phyloP scores from a whole-genome alignment of 2,888 invertebrate species.

The Drosophila meridiana region DNA sequence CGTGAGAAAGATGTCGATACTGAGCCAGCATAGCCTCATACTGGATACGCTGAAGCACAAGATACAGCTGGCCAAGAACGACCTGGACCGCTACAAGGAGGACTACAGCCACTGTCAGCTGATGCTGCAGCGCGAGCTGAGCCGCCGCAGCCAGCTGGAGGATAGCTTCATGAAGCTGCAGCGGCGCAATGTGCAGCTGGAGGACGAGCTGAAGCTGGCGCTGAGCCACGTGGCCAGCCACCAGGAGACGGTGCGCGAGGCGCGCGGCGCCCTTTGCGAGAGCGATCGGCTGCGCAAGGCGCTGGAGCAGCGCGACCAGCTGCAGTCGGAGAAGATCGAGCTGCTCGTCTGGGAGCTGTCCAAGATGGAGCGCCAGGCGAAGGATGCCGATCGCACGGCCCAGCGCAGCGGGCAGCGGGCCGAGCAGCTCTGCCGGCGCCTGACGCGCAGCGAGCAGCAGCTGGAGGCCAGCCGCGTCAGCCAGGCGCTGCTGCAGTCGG shows the following conservation, averaged over 20 bases:
- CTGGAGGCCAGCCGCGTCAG: constrained; percentile 18
- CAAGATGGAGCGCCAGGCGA: not conserved
- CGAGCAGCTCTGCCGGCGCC: constrained; percentile 5
- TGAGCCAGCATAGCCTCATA: constrained; percentile 6
- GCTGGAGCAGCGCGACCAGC: constrained; percentile 21
- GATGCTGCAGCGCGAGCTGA: constrained; percentile 1
- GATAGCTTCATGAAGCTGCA: constrained; percentile 9
- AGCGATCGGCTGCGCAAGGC: constrained; percentile 7
- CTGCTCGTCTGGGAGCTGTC: constrained; percentile 20
- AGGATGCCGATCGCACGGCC: constrained; percentile 29
- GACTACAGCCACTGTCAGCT: constrained; percentile 16
- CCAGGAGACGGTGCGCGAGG: constrained; percentile 9
- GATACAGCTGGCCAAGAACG: constrained; percentile 11
- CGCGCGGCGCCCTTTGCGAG: constrained; percentile 8
- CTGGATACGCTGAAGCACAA: constrained; percentile 22
- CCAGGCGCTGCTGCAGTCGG: constrained; percentile 21
- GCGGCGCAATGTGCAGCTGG: constrained; percentile 7
- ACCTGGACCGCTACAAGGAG: constrained; percentile 23
- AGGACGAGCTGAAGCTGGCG: constrained; percentile 8
- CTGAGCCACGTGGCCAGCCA: not conserved
- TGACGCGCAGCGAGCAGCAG: constrained; percentile 19
- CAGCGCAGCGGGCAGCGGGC: constrained; percentile 10
- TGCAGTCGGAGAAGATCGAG: constrained; percentile 33
- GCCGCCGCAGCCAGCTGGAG: constrained; percentile 6
- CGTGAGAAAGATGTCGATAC: not conserved